Conservation (phyloP, 1,140 invertebrate genomes). For the Sminthurinus signatus region DNA sequence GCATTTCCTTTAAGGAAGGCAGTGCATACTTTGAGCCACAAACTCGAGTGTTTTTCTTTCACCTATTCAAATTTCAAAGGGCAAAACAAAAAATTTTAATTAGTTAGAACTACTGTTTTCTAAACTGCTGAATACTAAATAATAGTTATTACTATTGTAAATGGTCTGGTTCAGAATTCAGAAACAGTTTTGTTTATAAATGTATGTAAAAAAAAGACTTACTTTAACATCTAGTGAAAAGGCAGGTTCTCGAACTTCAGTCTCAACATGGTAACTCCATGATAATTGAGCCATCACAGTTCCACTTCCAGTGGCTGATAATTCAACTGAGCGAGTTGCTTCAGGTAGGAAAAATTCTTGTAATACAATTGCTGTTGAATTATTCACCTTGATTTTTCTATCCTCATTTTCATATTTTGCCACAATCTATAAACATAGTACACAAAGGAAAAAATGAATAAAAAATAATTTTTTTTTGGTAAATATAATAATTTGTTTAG, state of each 20-base stretch:
- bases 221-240: background rate
- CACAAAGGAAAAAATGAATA: background rate
- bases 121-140: too few relatives aligned
- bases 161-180: too few relatives aligned
- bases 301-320: slow-evolving; percentile 70
- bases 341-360: slow-evolving; percentile 49
- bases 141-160: too few relatives aligned
- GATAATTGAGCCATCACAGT: slow-evolving; percentile 74
- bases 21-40: slow-evolving; percentile 14
- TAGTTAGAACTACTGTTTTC: too few relatives aligned
- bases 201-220: too few relatives aligned
- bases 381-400: too few relatives aligned
- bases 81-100: too few relatives aligned
- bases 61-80: too few relatives aligned
- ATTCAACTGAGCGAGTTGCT: slow-evolving; percentile 52
- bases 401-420: too few relatives aligned
- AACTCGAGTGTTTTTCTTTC: too few relatives aligned
- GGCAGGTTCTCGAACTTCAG: slow-evolving; percentile 72
- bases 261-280: slow-evolving; percentile 75
- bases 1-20: background rate
- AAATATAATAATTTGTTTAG: background rate
- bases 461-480: background rate
- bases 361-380: background rate
- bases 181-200: too few relatives aligned
- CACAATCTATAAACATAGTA: too few relatives aligned